Evolutionary conservation across 2,797 vertebrate species (phyloP).

Genomic region (Myotis findleyi): DNA sequence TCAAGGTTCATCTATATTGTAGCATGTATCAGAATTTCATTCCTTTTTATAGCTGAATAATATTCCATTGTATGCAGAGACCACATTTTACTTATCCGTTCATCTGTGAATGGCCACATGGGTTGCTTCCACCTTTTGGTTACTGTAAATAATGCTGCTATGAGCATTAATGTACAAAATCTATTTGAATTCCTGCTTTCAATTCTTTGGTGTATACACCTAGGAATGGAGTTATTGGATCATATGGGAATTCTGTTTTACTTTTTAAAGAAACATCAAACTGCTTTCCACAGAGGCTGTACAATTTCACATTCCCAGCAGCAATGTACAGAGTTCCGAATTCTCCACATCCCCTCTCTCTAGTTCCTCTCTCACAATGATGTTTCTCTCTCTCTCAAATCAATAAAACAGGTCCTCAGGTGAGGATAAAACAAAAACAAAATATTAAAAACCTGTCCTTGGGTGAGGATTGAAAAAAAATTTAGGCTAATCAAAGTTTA

Average conservation of each 20-base stretch:
- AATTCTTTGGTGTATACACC: neutral
- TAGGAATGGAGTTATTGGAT: neutral
- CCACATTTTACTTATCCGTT: neutral
- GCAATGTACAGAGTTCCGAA: neutral
- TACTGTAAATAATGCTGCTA: neutral
- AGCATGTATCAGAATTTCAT: neutral
- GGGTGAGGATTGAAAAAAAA: neutral
- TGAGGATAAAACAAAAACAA: neutral
- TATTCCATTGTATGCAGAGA: neutral
- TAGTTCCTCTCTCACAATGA: too few relatives aligned
- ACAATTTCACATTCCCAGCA: neutral
- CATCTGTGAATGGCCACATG: neutral
- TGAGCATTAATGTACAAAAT: neutral
- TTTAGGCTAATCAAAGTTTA: neutral
- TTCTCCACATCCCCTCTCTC: too few relatives aligned
- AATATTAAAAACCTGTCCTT: neutral
- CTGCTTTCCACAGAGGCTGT: neutral
- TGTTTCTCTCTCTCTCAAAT: neutral
- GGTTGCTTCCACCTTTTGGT: neutral
- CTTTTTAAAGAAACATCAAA: neutral
- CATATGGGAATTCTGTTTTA: neutral
- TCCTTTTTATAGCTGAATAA: slow-evolving; percentile 28
- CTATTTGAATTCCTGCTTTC: neutral
- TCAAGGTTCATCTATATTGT: neutral
- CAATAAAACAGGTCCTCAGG: neutral